Conservation (phyloP, 1,140 invertebrate species). For the Drosophila triauraria region DNA sequence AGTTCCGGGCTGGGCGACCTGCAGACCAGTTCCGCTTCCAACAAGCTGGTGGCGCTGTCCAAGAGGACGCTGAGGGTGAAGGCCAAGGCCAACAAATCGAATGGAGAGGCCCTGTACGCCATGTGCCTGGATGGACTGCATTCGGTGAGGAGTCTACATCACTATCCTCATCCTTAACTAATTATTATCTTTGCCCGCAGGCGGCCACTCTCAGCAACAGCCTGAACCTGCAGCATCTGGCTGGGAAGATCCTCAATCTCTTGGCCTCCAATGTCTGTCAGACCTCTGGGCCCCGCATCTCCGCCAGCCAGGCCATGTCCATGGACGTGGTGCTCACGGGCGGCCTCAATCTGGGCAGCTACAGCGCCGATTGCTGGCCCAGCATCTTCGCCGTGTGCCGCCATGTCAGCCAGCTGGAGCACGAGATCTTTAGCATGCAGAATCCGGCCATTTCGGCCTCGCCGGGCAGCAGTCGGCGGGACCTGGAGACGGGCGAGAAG, state of each 20-base stretch:
- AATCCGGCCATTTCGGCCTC: slow-evolving; percentile 85
- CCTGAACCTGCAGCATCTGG: slow-evolving; percentile 90
- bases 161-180: not conserved
- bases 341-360: slow-evolving; percentile 95
- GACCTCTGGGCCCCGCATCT: slow-evolving; percentile 89
- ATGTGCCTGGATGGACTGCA: slow-evolving; percentile 95
- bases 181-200: slow-evolving; percentile 63
- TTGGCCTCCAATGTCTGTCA: slow-evolving; percentile 84
- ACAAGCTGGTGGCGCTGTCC: slow-evolving; percentile 86
- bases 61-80: slow-evolving; percentile 86
- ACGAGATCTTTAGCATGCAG: slow-evolving; percentile 92
- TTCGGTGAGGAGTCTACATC: slow-evolving; percentile 87
- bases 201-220: slow-evolving; percentile 91
- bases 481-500: slow-evolving; percentile 85
- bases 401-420: slow-evolving; percentile 95
- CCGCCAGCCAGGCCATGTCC: slow-evolving; percentile 94
- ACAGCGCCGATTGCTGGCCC: slow-evolving; percentile 96
- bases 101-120: slow-evolving; percentile 91
- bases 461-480: slow-evolving; percentile 85
- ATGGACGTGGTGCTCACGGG: slow-evolving; percentile 92
- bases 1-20: slow-evolving; percentile 90
- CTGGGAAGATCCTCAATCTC: slow-evolving; percentile 83
- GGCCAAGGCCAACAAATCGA: slow-evolving; percentile 87
- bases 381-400: slow-evolving; percentile 96
- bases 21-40: slow-evolving; percentile 85